Evolutionary conservation across 1,140 invertebrate species (phyloP).

Genomic region (Drosophila paulistorum): DNA sequence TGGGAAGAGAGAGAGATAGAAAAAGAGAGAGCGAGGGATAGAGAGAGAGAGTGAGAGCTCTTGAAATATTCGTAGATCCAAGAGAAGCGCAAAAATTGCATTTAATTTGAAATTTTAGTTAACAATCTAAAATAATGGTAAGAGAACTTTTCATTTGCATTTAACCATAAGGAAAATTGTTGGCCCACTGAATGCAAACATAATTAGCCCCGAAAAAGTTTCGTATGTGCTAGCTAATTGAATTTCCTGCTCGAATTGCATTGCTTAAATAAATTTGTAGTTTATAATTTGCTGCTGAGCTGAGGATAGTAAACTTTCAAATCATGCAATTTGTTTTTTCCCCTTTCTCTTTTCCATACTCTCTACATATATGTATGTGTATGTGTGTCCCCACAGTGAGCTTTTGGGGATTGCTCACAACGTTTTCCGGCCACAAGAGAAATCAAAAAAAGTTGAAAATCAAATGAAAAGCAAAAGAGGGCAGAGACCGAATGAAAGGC

Average conservation of each 20-base stretch:
- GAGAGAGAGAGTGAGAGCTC: background rate
- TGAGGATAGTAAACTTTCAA: constrained; percentile 59
- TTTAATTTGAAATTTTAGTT: constrained; percentile 41
- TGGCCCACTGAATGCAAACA: constrained; percentile 54
- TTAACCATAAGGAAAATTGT: constrained; percentile 39
- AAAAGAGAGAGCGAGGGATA: background rate
- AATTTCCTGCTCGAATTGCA: constrained; percentile 68
- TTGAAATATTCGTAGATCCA: background rate
- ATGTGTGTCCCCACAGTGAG: background rate
- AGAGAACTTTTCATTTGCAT: constrained; percentile 69
- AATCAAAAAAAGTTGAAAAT: constrained; percentile 73
- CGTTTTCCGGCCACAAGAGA: constrained; percentile 57
- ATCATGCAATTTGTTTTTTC: constrained; percentile 31
- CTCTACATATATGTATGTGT: too few relatives aligned
- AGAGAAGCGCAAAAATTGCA: constrained; percentile 39
- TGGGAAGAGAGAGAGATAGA: background rate
- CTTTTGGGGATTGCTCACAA: constrained; percentile 10
- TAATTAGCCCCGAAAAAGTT: constrained; percentile 62
- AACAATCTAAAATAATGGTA: constrained; percentile 26
- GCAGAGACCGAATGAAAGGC: background rate
- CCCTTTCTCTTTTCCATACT: too few relatives aligned
- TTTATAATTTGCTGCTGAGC: constrained; percentile 59
- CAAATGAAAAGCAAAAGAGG: constrained; percentile 46
- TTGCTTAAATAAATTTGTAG: constrained; percentile 72
- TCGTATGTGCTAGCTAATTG: constrained; percentile 59